phyloP scores from a whole-genome alignment of 2,797 vertebrate genomes.

The Sitta carolinensis region DNA sequence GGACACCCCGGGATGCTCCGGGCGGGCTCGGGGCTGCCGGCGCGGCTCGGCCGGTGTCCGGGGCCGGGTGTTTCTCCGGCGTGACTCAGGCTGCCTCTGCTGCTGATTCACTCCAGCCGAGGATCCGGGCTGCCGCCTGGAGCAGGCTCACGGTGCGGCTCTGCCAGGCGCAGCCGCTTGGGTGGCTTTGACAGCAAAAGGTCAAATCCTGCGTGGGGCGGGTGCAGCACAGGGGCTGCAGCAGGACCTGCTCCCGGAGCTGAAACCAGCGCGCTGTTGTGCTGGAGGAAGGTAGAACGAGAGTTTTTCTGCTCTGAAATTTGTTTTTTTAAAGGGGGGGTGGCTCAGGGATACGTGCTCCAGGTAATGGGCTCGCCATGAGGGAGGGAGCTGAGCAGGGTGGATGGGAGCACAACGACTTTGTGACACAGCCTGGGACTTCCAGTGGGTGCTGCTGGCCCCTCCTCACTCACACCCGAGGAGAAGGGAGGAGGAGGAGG shows the following conservation, averaged over 20 bases:
- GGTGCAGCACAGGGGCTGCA: background rate
- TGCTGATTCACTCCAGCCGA: conserved; percentile 57
- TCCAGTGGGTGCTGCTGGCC: rapidly evolving
- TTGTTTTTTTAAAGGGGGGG: background rate
- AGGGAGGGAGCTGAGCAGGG: background rate
- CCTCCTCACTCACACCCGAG: rapidly evolving
- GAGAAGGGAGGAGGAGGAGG: rapidly evolving
- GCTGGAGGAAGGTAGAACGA: background rate
- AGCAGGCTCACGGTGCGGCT: background rate
- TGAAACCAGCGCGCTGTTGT: rapidly evolving
- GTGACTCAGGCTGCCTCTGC: conserved; percentile 50
- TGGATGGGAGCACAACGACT: background rate
- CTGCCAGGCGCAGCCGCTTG: rapidly evolving
- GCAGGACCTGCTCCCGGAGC: background rate
- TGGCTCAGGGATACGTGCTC: background rate
- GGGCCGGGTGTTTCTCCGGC: background rate
- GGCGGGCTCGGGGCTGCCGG: background rate
- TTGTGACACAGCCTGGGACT: background rate
- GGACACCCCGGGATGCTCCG: background rate
- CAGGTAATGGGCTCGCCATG: background rate
- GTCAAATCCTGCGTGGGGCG: rapidly evolving
- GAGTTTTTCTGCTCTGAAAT: background rate
- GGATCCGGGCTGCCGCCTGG: background rate
- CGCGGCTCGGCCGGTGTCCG: rapidly evolving
- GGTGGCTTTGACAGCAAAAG: background rate